phyloP scores from a whole-genome alignment of 2,797 vertebrate species.

The Scolopax bukidnonensis region DNA sequence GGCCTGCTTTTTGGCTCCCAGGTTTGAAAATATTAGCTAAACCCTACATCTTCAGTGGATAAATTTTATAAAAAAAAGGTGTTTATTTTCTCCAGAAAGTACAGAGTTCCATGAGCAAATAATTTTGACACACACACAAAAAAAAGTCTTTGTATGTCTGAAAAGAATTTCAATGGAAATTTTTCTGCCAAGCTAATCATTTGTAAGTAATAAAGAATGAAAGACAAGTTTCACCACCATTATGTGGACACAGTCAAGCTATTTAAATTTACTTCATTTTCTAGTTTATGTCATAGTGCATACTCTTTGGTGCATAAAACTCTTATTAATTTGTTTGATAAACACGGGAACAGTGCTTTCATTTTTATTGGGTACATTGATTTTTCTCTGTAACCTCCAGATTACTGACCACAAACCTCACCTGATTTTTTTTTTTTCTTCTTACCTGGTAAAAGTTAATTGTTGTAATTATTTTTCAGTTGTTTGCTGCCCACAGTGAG shows the following conservation, averaged over 20 bases:
- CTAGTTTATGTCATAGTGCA: neutral
- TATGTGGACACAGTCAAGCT: neutral
- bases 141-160: neutral
- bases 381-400: neutral
- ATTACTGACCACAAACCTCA: neutral
- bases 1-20: neutral
- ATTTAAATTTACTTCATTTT: neutral
- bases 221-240: neutral
- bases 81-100: neutral
- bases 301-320: neutral
- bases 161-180: neutral
- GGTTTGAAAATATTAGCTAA: neutral
- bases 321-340: neutral
- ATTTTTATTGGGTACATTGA: neutral
- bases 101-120: neutral
- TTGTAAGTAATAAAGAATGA: neutral
- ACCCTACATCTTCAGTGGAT: accelerated
- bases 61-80: neutral
- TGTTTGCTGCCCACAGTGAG: neutral
- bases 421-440: neutral
- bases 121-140: neutral
- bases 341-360: neutral
- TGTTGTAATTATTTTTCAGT: neutral
- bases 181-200: neutral
- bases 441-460: neutral